Percentiles rank a stretch among this genome's conserved stretches.
Conservation (phyloP, 1,140 invertebrate genomes). For the Drosophila nigrodunni region DNA sequence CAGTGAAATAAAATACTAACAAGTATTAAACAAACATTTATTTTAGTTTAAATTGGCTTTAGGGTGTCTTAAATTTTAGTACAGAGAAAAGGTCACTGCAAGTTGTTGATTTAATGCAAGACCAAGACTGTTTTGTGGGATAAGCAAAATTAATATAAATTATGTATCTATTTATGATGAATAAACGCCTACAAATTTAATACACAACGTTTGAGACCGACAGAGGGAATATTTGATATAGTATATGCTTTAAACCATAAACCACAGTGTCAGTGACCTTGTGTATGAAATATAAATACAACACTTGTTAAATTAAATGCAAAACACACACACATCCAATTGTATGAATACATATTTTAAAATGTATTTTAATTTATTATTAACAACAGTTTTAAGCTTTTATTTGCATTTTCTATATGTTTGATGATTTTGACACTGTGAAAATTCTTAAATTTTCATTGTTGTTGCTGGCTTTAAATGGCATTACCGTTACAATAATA, state of each 20-base stretch:
- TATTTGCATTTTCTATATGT: background rate
- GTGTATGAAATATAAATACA: constrained; percentile 47
- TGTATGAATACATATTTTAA: constrained; percentile 7
- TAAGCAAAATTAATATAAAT: no score
- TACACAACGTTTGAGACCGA: background rate
- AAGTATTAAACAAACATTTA: no score
- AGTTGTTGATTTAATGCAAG: no score
- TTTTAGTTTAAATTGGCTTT: no score
- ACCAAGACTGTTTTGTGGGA: no score
- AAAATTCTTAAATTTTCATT: constrained; percentile 54
- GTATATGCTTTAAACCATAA: constrained; percentile 16
- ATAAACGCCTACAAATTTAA: no score
- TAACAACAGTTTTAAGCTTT: constrained; percentile 35
- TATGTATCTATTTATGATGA: no score
- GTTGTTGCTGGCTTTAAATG: constrained; percentile 53
- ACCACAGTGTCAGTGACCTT: constrained; percentile 23
- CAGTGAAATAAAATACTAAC: no score
- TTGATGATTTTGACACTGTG: background rate
- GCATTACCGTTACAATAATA: constrained; percentile 20
- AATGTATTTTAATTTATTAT: constrained; percentile 42
- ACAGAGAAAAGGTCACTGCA: no score
- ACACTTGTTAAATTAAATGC: constrained; percentile 41
- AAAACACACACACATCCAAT: background rate
- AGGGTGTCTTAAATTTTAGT: no score
- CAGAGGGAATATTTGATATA: no score